phyloP scores from a whole-genome alignment of 2,888 invertebrate genomes.

The Tachina fera region DNA sequence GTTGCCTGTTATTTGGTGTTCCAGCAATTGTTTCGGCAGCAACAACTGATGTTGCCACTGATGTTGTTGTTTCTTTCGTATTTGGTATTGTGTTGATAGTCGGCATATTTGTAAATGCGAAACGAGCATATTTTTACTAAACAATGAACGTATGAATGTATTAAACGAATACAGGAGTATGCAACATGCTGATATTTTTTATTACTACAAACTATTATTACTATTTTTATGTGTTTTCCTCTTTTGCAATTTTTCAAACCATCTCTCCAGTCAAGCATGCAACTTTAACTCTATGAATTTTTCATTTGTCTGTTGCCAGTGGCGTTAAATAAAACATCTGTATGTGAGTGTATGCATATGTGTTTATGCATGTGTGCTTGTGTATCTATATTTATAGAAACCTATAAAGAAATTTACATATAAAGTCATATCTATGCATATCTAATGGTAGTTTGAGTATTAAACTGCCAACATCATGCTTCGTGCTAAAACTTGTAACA shows the following conservation, averaged over 20 bases:
- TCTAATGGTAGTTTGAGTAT: constrained; percentile 51
- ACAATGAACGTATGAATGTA: constrained; percentile 24
- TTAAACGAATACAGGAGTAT: constrained; percentile 2
- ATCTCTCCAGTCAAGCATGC: constrained; percentile 72
- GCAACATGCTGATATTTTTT: constrained; percentile 53
- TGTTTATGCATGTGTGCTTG: constrained; percentile 16
- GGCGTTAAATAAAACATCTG: constrained; percentile 77
- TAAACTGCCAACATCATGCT: constrained; percentile 58
- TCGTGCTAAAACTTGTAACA: constrained; percentile 36
- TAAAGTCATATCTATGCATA: constrained; percentile 52
- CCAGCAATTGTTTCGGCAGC: constrained; percentile 20
- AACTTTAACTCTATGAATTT: constrained; percentile 71
- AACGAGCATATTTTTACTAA: constrained; percentile 50
- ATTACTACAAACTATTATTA: constrained; percentile 23
- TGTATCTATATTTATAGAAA: not conserved
- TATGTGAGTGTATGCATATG: not conserved
- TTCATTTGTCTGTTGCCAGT: constrained; percentile 76
- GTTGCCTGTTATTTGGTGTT: constrained; percentile 46
- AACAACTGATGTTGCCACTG: constrained; percentile 34
- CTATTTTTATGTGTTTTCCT: not conserved
- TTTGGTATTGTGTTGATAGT: constrained; percentile 59
- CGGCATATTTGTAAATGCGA: constrained; percentile 66
- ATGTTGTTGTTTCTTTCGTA: constrained; percentile 38
- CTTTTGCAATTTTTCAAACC: constrained; percentile 45
- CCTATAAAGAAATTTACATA: constrained; percentile 28